Base-by-base conservation (phyloP, 2,888 invertebrate species). In the Orthonevra nobilis region DNA sequence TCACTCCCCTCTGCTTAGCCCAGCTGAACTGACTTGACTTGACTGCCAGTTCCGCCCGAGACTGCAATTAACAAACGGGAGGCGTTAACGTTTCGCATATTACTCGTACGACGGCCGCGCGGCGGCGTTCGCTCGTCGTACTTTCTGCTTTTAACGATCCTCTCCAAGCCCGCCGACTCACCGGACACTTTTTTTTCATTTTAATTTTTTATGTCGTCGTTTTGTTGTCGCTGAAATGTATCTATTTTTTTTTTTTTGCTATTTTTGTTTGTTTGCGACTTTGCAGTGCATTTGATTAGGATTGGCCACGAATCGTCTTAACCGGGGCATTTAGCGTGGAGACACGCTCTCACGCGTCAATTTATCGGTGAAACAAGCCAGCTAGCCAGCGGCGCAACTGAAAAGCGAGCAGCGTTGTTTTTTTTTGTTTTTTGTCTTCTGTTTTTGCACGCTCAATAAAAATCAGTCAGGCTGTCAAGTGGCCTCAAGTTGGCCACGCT, bases 11-110 rank as follows among this genome's bases (percentile, higher is more conserved):
- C n/a, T n/a, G n/a, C n/a, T n/a, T n/a, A n/a, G n/a, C n/a, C n/a
- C n/a, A n/a, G n/a, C n/a, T n/a, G n/a, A n/a, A n/a, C n/a, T n/a
- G n/a, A n/a, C n/a, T n/a, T n/a, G n/a, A n/a, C n/a, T n/a, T n/a
- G n/a, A n/a, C n/a, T n/a, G n/a, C n/a, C n/a, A n/a, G 32, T 36
- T 23, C 3, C 23, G 42, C 52, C 40, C 19, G 63, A 56, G 28
- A 40, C 48, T 32, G 81, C 74, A 81, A 81, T 81, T 81, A 74
- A 74, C 63, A 63, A 74, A 68, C 74, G 63, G 69, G 68, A 81
- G 81, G 81, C 81, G 81, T 81, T 81, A 69, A 69, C 81, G 74
- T 81, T 74, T 81, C 79, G 73, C 79, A 61, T 79, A 79, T 73
- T 79, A 79, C n/a, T n/a, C n/a, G n/a, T n/a, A n/a, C n/a, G n/a